Evolutionary conservation across 2,797 vertebrate species (phyloP), one percentile per base, ranked within the genome.

Genomic region (Agapornis canus): DNA sequence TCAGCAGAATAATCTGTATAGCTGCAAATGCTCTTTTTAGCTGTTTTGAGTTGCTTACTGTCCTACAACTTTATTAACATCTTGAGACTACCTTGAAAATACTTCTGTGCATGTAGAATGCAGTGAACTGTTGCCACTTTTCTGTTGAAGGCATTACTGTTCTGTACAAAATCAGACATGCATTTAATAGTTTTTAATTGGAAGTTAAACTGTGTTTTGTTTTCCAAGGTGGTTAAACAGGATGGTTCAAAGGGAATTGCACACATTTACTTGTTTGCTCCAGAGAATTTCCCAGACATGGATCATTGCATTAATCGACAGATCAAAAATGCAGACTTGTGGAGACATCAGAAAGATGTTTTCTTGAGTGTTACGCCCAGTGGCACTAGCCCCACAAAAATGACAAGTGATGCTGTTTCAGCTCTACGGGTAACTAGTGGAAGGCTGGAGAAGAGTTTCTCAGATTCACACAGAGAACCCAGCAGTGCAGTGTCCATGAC

Each of bases 341-440:
- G 98, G 98, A 98, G 98, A 90, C 98, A 99, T 73, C 98, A 99
- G 85, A 99, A 99, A 13, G 99, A 99, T 79, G 97, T 98, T 89
- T 98, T 98, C 87, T 71, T 98, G 92, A 98, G 98, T 25, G 96
- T 92, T 29, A 22, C 96, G 6, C 54, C 97, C 27, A 77, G 80
- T 37, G 90, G 64, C 3, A 52, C 40, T 20, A 79, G 61, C 63
- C 82, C 92, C 27, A 49, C 94, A 31, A 92, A 91, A 82, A 84
- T 57, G 56, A 70, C 91, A 80, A 82, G 80, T 25, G 88, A 90
- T 42, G 57, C 37, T 52, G 59, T 27, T 35, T 54, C 92, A 37
- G 17, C 69, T 56, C 49, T 9, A 3, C 85, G 63, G 16, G 4
- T 75, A 52, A 8, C 85, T 18, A 68, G 83, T 31, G 90, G 95